phyloP scores from a whole-genome alignment of 2,797 vertebrate species.

The Hephaestus fuliginosus region DNA sequence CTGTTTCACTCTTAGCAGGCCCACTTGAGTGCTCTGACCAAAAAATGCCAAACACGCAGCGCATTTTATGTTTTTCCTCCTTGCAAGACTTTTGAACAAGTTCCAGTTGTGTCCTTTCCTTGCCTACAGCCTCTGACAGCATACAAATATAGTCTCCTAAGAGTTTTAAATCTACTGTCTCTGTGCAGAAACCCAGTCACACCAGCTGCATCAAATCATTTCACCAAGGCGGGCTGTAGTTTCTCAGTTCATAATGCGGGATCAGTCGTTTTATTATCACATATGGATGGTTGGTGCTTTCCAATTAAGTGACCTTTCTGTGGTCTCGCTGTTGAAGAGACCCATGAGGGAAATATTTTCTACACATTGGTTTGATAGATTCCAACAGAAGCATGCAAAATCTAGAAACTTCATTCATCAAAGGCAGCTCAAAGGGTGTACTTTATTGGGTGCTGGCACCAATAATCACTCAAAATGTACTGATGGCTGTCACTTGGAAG shows the following conservation, averaged over 20 bases:
- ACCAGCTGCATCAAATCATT: background rate
- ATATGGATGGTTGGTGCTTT: conserved; percentile 5
- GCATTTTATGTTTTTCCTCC: conserved; percentile 1
- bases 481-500: conserved; percentile 43
- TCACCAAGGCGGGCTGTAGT: background rate
- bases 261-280: conserved; percentile 12
- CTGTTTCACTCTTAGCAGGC: background rate
- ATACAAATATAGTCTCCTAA: conserved; percentile 16
- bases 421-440: conserved; percentile 23
- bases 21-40: conserved; percentile 39
- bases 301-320: conserved; percentile 41
- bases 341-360: conserved; percentile 14
- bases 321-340: conserved; percentile 48
- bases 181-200: background rate
- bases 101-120: conserved; percentile 44
- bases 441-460: conserved; percentile 28
- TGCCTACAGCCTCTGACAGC: conserved; percentile 19
- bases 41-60: conserved; percentile 53
- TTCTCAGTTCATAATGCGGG: conserved; percentile 1
- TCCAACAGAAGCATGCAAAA: conserved; percentile 9
- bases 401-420: conserved; percentile 6
- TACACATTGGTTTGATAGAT: conserved; percentile 23
- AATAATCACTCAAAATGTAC: conserved; percentile 25
- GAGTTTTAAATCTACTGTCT: background rate
- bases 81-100: conserved; percentile 39